Evolutionary conservation across 2,888 invertebrate genomes (phyloP).

Genomic region (Acleris laterana): DNA sequence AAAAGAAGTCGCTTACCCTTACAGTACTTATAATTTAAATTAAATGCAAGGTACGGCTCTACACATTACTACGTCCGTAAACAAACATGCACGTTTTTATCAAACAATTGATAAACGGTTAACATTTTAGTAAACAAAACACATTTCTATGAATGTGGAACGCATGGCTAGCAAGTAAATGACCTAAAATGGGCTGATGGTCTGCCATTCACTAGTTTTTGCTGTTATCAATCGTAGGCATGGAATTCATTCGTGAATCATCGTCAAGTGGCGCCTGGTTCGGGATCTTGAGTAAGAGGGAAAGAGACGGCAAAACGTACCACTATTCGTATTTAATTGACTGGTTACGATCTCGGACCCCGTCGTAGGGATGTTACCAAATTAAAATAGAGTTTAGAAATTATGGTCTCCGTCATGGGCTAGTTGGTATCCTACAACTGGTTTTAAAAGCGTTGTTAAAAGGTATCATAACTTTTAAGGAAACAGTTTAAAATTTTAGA

Average conservation of each 20-base stretch:
- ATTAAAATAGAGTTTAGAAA: slow-evolving; percentile 79
- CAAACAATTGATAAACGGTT: slow-evolving; percentile 34
- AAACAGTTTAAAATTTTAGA: not conserved
- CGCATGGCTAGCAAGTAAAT: slow-evolving; percentile 66
- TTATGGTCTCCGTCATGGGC: slow-evolving; percentile 44
- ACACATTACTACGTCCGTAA: not conserved
- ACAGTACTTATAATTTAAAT: no score
- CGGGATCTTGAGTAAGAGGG: slow-evolving; percentile 68
- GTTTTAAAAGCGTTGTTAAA: no score
- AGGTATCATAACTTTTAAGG: no score
- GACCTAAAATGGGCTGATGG: slow-evolving; percentile 71
- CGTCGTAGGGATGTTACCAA: slow-evolving; percentile 77
- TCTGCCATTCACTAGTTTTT: slow-evolving; percentile 76
- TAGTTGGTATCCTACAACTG: not conserved
- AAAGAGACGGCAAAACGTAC: slow-evolving; percentile 74
- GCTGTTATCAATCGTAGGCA: slow-evolving; percentile 81
- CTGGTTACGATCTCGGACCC: slow-evolving; percentile 81
- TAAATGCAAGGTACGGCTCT: no score
- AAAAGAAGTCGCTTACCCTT: no score
- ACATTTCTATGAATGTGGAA: slow-evolving; percentile 45
- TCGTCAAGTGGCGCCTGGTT: slow-evolving; percentile 81
- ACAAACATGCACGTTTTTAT: slow-evolving; percentile 8
- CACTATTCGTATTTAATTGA: slow-evolving; percentile 82
- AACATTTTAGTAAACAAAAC: slow-evolving; percentile 58
- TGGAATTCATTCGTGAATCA: slow-evolving; percentile 81